phyloP scores from a whole-genome alignment of 1,140 invertebrate genomes.

The Caenorhabditis remanei region DNA sequence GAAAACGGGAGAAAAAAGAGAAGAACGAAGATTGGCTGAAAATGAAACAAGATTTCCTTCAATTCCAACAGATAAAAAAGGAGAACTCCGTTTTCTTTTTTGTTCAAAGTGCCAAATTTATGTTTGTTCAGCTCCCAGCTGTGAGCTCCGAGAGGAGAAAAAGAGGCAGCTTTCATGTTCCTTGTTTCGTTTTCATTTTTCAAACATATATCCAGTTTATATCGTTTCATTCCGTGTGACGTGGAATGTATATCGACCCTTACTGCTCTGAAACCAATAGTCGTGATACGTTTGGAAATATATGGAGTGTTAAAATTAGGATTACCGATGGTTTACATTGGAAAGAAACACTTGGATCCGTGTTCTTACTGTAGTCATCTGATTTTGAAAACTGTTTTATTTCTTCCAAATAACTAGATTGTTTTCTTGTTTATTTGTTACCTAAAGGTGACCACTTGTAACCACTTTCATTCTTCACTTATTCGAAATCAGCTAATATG shows the following conservation, averaged over 20 bases:
- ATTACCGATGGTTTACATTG: no score
- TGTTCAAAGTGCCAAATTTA: slow-evolving; percentile 29
- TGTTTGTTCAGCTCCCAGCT: slow-evolving; percentile 53
- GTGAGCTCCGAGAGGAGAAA: background rate
- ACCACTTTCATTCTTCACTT: background rate
- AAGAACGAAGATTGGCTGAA: background rate
- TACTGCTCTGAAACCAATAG: no score
- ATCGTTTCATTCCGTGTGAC: background rate
- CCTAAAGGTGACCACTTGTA: background rate
- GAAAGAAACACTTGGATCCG: background rate
- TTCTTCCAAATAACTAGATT: no score
- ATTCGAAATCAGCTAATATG: slow-evolving; percentile 36
- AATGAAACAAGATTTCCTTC: background rate
- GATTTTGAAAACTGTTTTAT: no score
- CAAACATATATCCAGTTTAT: slow-evolving; percentile 44
- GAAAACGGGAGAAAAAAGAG: background rate
- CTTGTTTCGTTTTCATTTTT: slow-evolving; percentile 22
- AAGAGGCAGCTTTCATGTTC: slow-evolving; percentile 7
- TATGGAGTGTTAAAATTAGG: no score
- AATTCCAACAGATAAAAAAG: background rate
- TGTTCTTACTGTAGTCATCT: background rate
- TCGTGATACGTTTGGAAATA: no score
- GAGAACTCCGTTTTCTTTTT: background rate
- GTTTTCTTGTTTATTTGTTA: no score
- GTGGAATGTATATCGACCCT: background rate